phyloP scores from a whole-genome alignment of 2,113 vertebrate genomes.

The Corythoichthys intestinalis region DNA sequence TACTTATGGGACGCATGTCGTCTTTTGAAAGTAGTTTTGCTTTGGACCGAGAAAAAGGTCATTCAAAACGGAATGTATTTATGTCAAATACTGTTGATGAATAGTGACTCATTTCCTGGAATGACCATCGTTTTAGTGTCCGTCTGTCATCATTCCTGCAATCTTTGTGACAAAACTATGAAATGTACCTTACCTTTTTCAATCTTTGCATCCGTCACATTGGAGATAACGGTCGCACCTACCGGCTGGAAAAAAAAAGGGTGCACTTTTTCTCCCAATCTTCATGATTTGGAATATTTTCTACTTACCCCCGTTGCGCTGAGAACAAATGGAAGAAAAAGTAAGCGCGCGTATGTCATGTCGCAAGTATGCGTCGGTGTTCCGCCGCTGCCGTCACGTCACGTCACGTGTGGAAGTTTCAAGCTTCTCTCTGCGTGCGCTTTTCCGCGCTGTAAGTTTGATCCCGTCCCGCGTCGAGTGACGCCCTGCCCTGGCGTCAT shows the following conservation, averaged over 20 bases:
- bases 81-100: too few relatives aligned
- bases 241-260: slow-evolving; percentile 7
- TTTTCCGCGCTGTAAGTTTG: slow-evolving; percentile 49
- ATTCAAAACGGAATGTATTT: too few relatives aligned
- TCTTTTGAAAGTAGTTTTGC: too few relatives aligned
- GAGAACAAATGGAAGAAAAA: slow-evolving; percentile 49
- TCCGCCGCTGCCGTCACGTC: slow-evolving; percentile 27
- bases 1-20: too few relatives aligned
- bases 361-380: not conserved
- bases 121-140: too few relatives aligned
- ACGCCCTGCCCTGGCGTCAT: slow-evolving; percentile 63
- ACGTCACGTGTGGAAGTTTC: slow-evolving; percentile 52
- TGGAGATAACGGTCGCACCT: slow-evolving; percentile 21
- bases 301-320: slow-evolving; percentile 50
- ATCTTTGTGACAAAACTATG: too few relatives aligned
- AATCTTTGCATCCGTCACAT: slow-evolving; percentile 18
- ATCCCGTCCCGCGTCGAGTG: slow-evolving; percentile 55
- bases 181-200: slow-evolving; percentile 49
- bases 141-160: too few relatives aligned
- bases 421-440: slow-evolving; percentile 21
- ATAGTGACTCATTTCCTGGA: too few relatives aligned
- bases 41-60: too few relatives aligned
- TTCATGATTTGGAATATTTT: too few relatives aligned
- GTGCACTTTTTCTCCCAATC: not conserved
- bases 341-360: slow-evolving; percentile 25